These are phyloP conservation scores for Diarsia rubi DNA, from an alignment of 2,888 invertebrate species.

Conservation along the genomic window DNA sequence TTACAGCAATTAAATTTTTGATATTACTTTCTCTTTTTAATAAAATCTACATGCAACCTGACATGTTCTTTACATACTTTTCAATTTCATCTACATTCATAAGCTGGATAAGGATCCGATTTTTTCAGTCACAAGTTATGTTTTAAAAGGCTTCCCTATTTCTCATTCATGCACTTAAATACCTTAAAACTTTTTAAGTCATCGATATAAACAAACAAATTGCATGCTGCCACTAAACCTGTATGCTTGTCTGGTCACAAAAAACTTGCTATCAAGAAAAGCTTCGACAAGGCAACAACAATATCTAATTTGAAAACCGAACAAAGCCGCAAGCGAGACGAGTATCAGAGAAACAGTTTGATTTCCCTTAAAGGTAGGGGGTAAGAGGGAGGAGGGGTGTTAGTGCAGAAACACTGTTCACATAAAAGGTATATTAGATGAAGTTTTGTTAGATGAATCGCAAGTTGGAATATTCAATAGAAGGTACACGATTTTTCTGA, in stretches of 20 bases:
- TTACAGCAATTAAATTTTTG: no score
- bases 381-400: neutral
- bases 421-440: conserved; percentile 28
- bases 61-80: neutral
- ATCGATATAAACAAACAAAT: conserved; percentile 3
- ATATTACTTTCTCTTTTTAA: neutral
- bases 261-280: conserved; percentile 18
- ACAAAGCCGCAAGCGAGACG: conserved; percentile 5
- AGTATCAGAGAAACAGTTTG: conserved; percentile 24
- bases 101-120: neutral
- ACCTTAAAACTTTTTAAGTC: neutral
- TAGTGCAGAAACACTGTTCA: conserved; percentile 21
- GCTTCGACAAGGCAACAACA: conserved; percentile 7
- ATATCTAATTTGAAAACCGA: conserved; percentile 21
- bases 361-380: conserved; percentile 10
- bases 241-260: conserved; percentile 3
- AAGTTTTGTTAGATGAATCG: conserved; percentile 30
- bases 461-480: conserved; percentile 18
- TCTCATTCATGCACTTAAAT: neutral
- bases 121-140: neutral
- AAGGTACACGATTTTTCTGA: neutral
- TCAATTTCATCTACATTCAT: neutral
- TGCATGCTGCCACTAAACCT: neutral
- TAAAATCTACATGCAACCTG: neutral
- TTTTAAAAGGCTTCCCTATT: neutral